Conservation (phyloP, 2,113 vertebrate species). For the Crotalus horridus region DNA sequence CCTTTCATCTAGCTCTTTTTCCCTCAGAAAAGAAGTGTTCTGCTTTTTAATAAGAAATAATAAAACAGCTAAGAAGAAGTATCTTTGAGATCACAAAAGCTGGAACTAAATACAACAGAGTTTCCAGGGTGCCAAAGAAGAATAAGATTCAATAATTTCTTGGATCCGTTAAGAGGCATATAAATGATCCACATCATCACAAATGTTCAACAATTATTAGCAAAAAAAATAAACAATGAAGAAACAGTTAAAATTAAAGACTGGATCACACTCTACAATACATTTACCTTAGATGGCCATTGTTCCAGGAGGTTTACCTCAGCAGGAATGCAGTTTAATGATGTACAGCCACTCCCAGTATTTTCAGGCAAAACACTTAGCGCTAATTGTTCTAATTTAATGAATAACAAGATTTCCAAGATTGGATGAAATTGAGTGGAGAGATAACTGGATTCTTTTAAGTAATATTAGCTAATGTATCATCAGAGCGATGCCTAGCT, state of each 20-base stretch:
- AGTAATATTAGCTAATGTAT: neutral
- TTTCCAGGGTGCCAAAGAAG: neutral
- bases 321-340: neutral
- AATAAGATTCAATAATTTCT: neutral
- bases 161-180: neutral
- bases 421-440: neutral
- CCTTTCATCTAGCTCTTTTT: neutral
- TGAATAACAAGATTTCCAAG: neutral
- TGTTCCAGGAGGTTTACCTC: neutral
- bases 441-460: neutral
- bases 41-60: neutral
- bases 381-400: neutral
- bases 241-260: neutral
- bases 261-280: neutral
- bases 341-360: neutral
- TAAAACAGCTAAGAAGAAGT: neutral
- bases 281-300: neutral
- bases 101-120: neutral
- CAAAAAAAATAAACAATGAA: neutral
- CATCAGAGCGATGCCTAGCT: neutral
- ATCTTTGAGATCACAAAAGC: neutral
- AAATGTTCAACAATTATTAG: neutral
- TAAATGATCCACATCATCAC: neutral
- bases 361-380: neutral
- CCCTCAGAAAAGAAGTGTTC: neutral